Base-by-base conservation (phyloP, 2,888 invertebrate genomes). In the Fragum whitleyi region DNA sequence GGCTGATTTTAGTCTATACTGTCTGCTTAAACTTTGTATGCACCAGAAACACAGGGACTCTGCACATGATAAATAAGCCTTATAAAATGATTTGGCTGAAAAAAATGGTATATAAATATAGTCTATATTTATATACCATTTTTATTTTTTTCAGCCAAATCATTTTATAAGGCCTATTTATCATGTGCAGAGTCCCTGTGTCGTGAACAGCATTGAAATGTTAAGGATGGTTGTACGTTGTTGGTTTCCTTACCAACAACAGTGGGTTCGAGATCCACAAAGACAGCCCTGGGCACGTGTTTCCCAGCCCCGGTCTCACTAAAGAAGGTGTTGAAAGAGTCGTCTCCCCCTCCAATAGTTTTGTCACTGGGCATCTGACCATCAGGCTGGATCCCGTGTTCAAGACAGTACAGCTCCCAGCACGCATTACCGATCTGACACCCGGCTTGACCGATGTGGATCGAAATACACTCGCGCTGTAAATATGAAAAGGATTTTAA, bases 201-300 rank as follows among this genome's bases (percentile, higher is more conserved):
- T n/a, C n/a, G n/a, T n/a, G n/a, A n/a, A n/a, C n/a, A n/a, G n/a
- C n/a, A n/a, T n/a, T n/a, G n/a, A n/a, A n/a, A n/a, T n/a, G n/a
- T n/a, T n/a, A n/a, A n/a, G n/a, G n/a, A n/a, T n/a, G n/a, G n/a
- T n/a, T n/a, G n/a, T n/a, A n/a, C n/a, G n/a, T n/a, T n/a, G n/a
- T n/a, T n/a, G n/a, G 9, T 36, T 36, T 36, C 32, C 95, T 95
- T 93, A 96, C 96, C 97, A 86, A 98, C 97, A 92, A 98, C 98
- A 88, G 98, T 98, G 85, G 98, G 98, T 95, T 98, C 98, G 94
- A 98, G 95, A 94, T 99, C 98, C 19, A 98, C 97, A 93, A 98
- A 98, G 76, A 98, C 97, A 97, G 93, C 92, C 90, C 98, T 95
- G 67, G 98, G 98, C 16, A 98, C 98, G 93, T 98, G 98, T 93